Conservation (phyloP, 2,113 vertebrate species). For the Amazona vittata region DNA sequence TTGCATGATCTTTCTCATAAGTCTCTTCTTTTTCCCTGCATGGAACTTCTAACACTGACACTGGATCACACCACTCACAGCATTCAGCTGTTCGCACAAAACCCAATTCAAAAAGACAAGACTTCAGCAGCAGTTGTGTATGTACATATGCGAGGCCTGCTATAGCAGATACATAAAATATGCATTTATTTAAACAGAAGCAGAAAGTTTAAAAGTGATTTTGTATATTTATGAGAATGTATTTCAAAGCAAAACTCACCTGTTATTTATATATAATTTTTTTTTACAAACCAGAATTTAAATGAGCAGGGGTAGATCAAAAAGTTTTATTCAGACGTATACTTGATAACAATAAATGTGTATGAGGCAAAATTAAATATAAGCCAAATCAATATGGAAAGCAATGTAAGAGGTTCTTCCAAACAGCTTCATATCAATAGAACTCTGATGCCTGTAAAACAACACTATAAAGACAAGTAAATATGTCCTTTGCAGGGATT, state of each 20-base stretch:
- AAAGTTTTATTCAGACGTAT: not conserved
- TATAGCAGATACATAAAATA: not conserved
- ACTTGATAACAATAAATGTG: not conserved
- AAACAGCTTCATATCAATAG: not conserved
- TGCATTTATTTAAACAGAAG: not conserved
- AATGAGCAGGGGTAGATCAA: not conserved
- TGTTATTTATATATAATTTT: too few relatives aligned
- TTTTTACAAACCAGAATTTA: not conserved
- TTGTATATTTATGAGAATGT: not conserved
- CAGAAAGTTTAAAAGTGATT: not conserved
- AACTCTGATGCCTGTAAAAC: not conserved
- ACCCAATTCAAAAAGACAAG: not conserved
- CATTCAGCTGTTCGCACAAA: not conserved
- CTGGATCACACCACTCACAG: fast-evolving
- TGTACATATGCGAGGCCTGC: not conserved
- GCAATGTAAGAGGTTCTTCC: not conserved
- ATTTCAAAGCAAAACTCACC: not conserved
- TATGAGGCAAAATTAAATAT: not conserved
- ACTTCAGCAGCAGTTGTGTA: not conserved
- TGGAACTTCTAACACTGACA: not conserved
- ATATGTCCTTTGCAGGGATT: not conserved
- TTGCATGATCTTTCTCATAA: not conserved
- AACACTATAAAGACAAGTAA: not conserved
- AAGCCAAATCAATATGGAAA: not conserved
- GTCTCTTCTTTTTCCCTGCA: not conserved